Evolutionary conservation across 2,797 vertebrate species (phyloP).

Genomic region (Smutsia temminckii): DNA sequence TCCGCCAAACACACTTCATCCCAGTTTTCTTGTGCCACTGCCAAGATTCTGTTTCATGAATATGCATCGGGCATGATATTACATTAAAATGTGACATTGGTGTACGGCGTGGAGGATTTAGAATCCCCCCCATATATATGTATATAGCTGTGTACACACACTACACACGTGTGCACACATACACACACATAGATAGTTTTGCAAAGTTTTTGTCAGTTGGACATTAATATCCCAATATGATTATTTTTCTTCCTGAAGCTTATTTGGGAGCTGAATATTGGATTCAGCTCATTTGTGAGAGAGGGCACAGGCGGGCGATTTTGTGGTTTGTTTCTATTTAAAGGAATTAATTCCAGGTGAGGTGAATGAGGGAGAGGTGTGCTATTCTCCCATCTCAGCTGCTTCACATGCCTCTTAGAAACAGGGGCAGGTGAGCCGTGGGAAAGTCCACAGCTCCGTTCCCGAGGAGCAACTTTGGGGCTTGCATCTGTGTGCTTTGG

Average conservation of each 20-base stretch:
- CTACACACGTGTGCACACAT: neutral
- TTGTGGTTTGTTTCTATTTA: constrained; percentile 48
- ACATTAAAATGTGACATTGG: constrained; percentile 95
- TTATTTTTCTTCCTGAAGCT: constrained; percentile 56
- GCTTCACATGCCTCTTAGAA: constrained; percentile 10
- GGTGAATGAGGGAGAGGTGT: neutral
- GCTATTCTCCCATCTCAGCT: neutral
- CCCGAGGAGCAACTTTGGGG: constrained; percentile 19
- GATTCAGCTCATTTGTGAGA: constrained; percentile 58
- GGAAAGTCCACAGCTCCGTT: constrained; percentile 14
- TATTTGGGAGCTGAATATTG: constrained; percentile 70
- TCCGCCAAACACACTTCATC: constrained; percentile 96
- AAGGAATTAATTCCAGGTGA: constrained; percentile 56
- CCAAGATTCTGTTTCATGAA: constrained; percentile 93
- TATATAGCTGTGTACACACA: neutral
- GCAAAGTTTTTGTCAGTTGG: constrained; percentile 84
- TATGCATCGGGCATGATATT: constrained; percentile 94
- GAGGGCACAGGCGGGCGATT: constrained; percentile 39
- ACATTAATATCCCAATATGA: constrained; percentile 74
- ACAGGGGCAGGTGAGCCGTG: neutral
- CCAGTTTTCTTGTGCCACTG: constrained; percentile 89
- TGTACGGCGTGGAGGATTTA: constrained; percentile 85
- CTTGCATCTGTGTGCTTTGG: neutral
- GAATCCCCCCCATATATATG: constrained; percentile 75
- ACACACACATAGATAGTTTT: neutral